These are phyloP conservation scores for Pangasianodon hypophthalmus DNA, from an alignment of 2,113 vertebrate genomes.

Conservation along the genomic window DNA sequence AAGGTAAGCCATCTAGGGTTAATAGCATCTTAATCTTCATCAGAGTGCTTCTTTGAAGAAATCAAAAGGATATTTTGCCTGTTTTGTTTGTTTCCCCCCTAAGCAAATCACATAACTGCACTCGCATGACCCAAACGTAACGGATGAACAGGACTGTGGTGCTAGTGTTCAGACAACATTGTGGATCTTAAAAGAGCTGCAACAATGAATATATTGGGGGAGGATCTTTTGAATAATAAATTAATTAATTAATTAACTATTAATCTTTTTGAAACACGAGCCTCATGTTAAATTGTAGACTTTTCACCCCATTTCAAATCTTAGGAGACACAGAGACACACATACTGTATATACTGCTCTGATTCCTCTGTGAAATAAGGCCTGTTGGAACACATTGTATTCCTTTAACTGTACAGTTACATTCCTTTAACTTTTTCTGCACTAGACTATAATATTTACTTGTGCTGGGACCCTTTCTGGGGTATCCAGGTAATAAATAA, in stretches of 20 bases:
- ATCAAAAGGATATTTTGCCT: background rate
- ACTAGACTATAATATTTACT: background rate
- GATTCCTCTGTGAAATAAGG: background rate
- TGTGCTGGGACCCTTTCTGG: background rate
- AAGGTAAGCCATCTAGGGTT: slow-evolving; percentile 13
- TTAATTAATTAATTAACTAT: too few relatives aligned
- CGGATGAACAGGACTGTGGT: too few relatives aligned
- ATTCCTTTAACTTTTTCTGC: background rate
- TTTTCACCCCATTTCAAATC: background rate
- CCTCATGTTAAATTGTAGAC: background rate
- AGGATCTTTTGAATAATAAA: background rate
- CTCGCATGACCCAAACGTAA: too few relatives aligned
- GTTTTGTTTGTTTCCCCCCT: too few relatives aligned
- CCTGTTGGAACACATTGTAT: background rate
- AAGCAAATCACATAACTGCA: too few relatives aligned
- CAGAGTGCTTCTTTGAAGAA: background rate
- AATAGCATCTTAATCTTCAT: background rate
- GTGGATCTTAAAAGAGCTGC: too few relatives aligned
- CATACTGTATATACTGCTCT: background rate
- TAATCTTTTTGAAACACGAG: background rate
- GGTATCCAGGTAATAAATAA: background rate
- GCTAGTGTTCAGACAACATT: too few relatives aligned
- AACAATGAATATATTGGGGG: too few relatives aligned
- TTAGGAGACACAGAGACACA: background rate
- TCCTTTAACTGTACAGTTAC: background rate